Evolutionary conservation across 1,140 invertebrate genomes (phyloP).

Genomic region (Drosophila nannoptera): DNA sequence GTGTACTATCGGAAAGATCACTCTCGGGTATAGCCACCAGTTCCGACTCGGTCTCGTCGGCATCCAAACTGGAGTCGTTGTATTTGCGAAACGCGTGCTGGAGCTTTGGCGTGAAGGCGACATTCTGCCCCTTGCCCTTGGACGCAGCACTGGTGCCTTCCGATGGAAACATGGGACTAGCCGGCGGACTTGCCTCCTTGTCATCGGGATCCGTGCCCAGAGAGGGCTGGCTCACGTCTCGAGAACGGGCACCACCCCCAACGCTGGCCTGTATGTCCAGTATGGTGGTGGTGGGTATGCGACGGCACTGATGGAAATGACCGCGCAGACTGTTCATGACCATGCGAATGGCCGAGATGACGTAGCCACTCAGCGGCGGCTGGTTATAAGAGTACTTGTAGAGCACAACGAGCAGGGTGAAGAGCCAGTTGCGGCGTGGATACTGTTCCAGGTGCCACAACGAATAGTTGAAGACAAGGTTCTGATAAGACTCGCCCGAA

Average conservation of each 20-base stretch:
- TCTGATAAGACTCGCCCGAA: conserved; percentile 71
- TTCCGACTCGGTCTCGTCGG: conserved; percentile 91
- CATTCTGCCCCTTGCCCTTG: conserved; percentile 75
- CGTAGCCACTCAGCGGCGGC: conserved; percentile 87
- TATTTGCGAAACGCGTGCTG: conserved; percentile 79
- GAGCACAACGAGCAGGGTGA: conserved; percentile 94
- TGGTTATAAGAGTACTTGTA: conserved; percentile 98
- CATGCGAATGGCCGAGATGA: conserved; percentile 91
- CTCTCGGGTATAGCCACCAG: conserved; percentile 92
- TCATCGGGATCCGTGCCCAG: conserved; percentile 83
- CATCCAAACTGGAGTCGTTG: conserved; percentile 86
- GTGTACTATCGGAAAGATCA: conserved; percentile 89
- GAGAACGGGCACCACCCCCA: conserved; percentile 82
- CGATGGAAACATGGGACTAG: conserved; percentile 77
- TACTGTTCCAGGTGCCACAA: conserved; percentile 93
- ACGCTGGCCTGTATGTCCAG: conserved; percentile 82
- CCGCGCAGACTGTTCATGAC: conserved; percentile 96
- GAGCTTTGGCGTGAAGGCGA: conserved; percentile 73
- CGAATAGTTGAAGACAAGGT: conserved; percentile 84
- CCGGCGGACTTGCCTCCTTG: conserved; percentile 76
- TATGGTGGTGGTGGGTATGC: conserved; percentile 86
- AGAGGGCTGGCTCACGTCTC: conserved; percentile 88
- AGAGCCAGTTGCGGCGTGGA: conserved; percentile 93
- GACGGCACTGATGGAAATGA: conserved; percentile 92
- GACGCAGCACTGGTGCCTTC: conserved; percentile 77